Conservation (phyloP, 2,797 vertebrate species). For the Centropyge bicolor region DNA sequence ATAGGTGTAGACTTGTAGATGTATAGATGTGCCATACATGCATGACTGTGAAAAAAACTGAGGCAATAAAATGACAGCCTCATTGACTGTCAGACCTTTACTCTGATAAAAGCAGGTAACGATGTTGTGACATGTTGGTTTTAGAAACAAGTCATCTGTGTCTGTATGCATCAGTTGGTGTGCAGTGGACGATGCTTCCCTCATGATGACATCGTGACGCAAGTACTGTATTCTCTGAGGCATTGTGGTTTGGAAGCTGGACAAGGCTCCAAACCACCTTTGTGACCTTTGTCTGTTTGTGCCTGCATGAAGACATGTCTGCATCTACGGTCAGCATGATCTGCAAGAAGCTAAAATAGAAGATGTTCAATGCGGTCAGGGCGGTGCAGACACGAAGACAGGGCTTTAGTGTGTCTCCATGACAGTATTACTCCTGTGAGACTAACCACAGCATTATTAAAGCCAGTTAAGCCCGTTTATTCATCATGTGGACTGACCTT, state of each 20-base stretch:
- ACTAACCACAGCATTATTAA: conserved; percentile 39
- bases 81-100: background rate
- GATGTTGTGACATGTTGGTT: conserved; percentile 12
- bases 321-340: conserved; percentile 10
- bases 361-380: conserved; percentile 46
- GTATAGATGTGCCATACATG: background rate
- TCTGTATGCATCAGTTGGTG: background rate
- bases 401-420: conserved; percentile 9
- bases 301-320: conserved; percentile 62
- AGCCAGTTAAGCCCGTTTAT: conserved; percentile 20
- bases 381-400: conserved; percentile 29
- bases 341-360: conserved; percentile 45
- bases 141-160: background rate
- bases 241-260: conserved; percentile 48
- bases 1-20: background rate
- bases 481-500: conserved; percentile 41
- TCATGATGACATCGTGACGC: conserved; percentile 39
- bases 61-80: background rate
- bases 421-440: conserved; percentile 25
- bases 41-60: background rate
- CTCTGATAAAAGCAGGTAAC: background rate
- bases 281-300: conserved; percentile 36
- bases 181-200: conserved; percentile 1
- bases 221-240: conserved; percentile 33
- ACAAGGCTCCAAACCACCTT: conserved; percentile 39